Evolutionary conservation across 2,113 vertebrate species (phyloP), one percentile per base, ranked within the genome.

Genomic region (Planiliza haematocheilus): DNA sequence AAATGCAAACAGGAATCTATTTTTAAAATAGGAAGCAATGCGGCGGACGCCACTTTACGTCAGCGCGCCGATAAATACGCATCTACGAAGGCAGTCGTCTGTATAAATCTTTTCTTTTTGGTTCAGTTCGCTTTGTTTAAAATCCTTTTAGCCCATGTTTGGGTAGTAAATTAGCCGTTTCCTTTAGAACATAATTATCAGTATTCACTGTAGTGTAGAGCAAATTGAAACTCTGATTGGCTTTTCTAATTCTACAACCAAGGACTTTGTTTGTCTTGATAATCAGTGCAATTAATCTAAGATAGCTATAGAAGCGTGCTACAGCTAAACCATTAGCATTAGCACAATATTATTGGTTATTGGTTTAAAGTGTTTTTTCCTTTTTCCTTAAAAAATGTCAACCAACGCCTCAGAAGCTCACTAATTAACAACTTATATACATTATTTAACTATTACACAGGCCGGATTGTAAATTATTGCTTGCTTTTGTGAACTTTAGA

Each of bases 1-100:
- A 30, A 36, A 61, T 43, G 51, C 45, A 17, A 68, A 56, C 5
- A 8, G 34, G 9, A 2, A 59, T 77, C 7, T 74, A 8, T 55
- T 81, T 62, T 30, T 18, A 61, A 65, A 20, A 62, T 18, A 9
- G 2, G 43, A 60, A 18, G 10, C 7, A 18, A 37, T 36, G 11
- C n/a, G 5, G 16, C 46, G 58, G n/a, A 69, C 37, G 21, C 8
- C n/a, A 42, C 8, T 41, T 57, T 17, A 36, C 42, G 12, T 11
- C 30, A 37, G 16, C 16, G 50, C 24, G 21, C 10, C 34, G 42
- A 37, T 49, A 38, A 43, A 12, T 43, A 30, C 24, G 5, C 24
- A 30, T 30, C 24, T 30, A 5, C 24, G 13, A 43, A 43, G 2
- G 24, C 24, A 14, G 13, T 43, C 14, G 12, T 12, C 14, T 43